Conservation (phyloP, 2,113 vertebrate genomes). For the Gymnogyps californianus region DNA sequence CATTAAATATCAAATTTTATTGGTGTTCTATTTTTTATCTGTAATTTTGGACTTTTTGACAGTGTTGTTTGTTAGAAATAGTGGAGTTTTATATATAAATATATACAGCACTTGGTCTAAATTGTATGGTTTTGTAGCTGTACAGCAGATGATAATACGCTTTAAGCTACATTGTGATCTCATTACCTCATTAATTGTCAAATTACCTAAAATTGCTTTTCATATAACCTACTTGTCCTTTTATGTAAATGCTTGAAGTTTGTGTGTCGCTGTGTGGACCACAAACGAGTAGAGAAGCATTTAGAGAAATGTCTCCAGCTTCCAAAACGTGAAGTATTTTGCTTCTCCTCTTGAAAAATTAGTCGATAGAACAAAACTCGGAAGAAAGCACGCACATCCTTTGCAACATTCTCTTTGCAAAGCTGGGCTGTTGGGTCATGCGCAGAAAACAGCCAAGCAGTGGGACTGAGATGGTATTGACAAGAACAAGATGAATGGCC, state of each 20-base stretch:
- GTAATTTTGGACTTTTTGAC: background rate
- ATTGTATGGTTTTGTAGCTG: background rate
- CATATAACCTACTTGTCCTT: background rate
- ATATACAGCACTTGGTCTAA: background rate
- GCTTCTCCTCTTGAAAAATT: background rate
- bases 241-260: background rate
- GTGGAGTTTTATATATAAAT: background rate
- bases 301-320: background rate
- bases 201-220: background rate
- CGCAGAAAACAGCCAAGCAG: conserved; percentile 54
- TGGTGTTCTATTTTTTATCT: background rate
- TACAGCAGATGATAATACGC: background rate
- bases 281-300: background rate
- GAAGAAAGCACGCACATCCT: background rate
- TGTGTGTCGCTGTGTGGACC: background rate
- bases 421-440: conserved; percentile 59
- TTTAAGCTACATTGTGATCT: background rate
- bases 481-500: conserved; percentile 73
- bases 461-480: conserved; percentile 59
- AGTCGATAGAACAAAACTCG: background rate
- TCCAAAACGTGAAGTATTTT: background rate
- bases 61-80: background rate
- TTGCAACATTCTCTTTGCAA: background rate
- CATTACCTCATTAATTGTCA: background rate
- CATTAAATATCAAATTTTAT: background rate